Evolutionary conservation across 2,113 vertebrate genomes (phyloP).

Genomic region (Heterocephalus glaber): DNA sequence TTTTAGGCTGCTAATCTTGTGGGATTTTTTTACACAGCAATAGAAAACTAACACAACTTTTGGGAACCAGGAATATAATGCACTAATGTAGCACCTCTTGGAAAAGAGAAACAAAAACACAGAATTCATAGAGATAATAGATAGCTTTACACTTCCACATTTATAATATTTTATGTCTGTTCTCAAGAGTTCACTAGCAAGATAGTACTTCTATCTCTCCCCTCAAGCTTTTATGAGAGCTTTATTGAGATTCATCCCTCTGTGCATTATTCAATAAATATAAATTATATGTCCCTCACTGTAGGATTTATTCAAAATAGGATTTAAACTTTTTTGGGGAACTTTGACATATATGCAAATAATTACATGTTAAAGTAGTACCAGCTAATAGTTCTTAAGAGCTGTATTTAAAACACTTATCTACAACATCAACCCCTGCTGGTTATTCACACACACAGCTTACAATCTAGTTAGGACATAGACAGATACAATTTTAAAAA

Average conservation of each 20-base stretch:
- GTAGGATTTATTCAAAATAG: not conserved
- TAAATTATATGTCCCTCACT: not conserved
- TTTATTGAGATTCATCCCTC: not conserved
- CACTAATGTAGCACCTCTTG: not conserved
- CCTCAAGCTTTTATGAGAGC: not conserved
- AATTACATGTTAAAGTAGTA: not conserved
- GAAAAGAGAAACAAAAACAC: not conserved
- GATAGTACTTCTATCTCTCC: not conserved
- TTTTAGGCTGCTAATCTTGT: not conserved
- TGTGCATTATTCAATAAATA: not conserved
- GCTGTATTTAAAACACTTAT: not conserved
- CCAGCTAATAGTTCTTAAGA: not conserved
- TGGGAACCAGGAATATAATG: not conserved
- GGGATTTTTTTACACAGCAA: not conserved
- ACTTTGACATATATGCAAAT: not conserved
- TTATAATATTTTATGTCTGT: not conserved
- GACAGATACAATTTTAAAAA: slow-evolving; percentile 13
- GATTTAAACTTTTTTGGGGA: not conserved
- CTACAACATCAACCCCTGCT: not conserved
- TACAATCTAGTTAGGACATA: not conserved
- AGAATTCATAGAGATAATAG: not conserved
- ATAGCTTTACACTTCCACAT: not conserved
- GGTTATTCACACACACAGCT: not conserved
- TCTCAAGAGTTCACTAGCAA: not conserved
- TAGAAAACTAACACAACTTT: not conserved